These are phyloP conservation scores for Rhinichthys klamathensis DNA, from an alignment of 2,113 vertebrate genomes.

Conservation along the genomic window DNA sequence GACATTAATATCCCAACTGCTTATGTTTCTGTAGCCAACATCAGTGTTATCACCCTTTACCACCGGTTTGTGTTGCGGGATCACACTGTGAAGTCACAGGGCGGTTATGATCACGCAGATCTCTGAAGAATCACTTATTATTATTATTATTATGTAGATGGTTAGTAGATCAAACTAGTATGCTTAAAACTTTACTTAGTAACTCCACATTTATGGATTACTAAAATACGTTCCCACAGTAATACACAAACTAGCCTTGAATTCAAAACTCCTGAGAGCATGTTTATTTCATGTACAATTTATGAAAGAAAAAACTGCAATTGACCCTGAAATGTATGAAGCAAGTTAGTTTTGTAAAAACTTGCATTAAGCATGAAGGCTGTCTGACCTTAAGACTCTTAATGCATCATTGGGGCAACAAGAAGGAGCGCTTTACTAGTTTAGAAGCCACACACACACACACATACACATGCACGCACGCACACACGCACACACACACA, in stretches of 20 bases:
- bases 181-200: neutral
- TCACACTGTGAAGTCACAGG: no score
- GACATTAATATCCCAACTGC: no score
- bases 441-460: slow-evolving; percentile 14
- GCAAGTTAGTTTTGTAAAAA: neutral
- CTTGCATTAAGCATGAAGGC: neutral
- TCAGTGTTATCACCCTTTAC: no score
- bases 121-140: neutral
- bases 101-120: no score
- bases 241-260: neutral
- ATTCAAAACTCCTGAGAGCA: neutral
- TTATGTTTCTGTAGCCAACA: no score
- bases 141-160: neutral
- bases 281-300: neutral
- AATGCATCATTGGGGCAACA: neutral
- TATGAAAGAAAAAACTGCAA: slow-evolving; percentile 1
- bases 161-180: neutral
- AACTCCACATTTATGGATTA: neutral
- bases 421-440: neutral
- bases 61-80: no score
- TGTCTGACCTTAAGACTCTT: neutral
- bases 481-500: slow-evolving; percentile 14
- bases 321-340: slow-evolving; percentile 1
- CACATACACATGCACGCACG: no score
- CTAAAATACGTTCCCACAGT: neutral